Evolutionary conservation across 2,797 vertebrate species (phyloP), one percentile per base, ranked within the genome.

Genomic region (Eleutherodactylus coqui): DNA sequence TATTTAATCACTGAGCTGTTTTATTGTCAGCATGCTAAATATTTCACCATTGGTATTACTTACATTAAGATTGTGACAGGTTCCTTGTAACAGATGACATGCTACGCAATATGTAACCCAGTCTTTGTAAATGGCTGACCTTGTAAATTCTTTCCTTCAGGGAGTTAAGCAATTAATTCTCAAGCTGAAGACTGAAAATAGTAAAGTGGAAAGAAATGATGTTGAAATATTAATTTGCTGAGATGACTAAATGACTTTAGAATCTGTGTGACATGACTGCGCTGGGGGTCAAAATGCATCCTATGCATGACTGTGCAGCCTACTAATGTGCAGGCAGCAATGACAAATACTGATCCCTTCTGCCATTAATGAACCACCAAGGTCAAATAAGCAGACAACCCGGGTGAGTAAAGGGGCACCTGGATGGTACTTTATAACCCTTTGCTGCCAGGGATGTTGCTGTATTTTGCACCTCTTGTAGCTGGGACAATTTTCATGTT

Each of bases 81-180:
- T n/a, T 21, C 36, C 14, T 16, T 34, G 16, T 67, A 67, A 34
- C 14, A 34, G 8, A 19, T 36, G 62, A 32, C n/a, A 67, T 34
- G 32, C 32, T 6, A 36, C 8, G 7, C 34, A 17, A 27, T 32
- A 34, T 67, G 62, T 67, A 34, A 75, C 19, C 45, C 24, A 21
- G 11, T 13, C 47, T 53, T 55, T 60, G 27, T 79, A 43, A 60
- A 79, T 32, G 58, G 27, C 58, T 80, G 60, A 80, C 41, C 7
- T 45, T 29, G 60, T 64, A 34, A 3, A 2, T 47, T 49, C 1
- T 67, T 11, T 47, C 62, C 78, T 64, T 67, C 16, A 17, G 43
- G 41, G 60, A 79, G 38, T 80, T 34, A 67, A 67, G 78, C 60
- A 80, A 80, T 80, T 67, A 47, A 34, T 32, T 79, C 38, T 34